A percentile compares a stretch with the other conserved stretches of the same genome.
phyloP scores from a whole-genome alignment of 2,797 vertebrate genomes.

The Carduelis carduelis region DNA sequence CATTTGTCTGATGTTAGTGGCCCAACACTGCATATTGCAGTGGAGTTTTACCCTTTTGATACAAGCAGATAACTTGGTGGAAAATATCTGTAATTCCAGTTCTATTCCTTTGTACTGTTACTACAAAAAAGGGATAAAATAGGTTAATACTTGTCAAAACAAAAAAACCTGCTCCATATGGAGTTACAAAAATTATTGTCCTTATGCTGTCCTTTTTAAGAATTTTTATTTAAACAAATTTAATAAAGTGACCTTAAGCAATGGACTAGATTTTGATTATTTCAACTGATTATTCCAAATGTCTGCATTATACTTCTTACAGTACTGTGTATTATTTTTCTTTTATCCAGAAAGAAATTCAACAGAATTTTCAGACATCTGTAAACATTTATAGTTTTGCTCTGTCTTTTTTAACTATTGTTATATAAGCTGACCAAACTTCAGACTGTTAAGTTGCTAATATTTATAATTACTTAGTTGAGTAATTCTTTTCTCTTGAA shows the following conservation, averaged over 20 bases:
- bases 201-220: background rate
- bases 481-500: background rate
- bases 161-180: background rate
- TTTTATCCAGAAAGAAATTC: background rate
- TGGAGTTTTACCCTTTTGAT: background rate
- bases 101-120: background rate
- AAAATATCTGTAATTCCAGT: background rate
- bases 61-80: background rate
- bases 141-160: background rate
- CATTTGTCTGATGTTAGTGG: background rate
- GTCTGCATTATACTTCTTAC: background rate
- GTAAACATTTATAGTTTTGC: background rate
- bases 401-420: background rate
- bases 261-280: background rate
- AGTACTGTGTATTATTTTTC: background rate
- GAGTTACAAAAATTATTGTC: background rate
- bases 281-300: background rate
- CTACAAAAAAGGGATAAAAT: background rate
- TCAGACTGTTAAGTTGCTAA: background rate
- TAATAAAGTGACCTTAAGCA: constrained; percentile 29
- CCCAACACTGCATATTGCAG: background rate
- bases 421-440: background rate
- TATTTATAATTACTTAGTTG: background rate
- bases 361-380: background rate
- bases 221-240: background rate